phyloP scores from a whole-genome alignment of 2,888 invertebrate species.

The Esperia sulphurella region DNA sequence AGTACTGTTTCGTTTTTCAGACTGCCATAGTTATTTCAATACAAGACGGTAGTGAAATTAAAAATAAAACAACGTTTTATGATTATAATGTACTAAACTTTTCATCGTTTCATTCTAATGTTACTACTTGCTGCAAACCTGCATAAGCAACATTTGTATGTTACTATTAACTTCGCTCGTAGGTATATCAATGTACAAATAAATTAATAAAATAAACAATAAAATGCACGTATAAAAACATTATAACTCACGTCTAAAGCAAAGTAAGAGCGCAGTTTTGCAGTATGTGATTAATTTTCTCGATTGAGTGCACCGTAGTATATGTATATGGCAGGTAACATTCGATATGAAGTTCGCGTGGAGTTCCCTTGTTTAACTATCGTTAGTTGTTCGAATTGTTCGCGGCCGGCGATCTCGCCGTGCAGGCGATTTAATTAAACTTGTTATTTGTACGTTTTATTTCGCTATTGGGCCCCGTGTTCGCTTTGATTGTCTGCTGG shows the following conservation, averaged over 20 bases:
- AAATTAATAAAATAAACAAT: neutral
- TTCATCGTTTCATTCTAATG: too few species aligned
- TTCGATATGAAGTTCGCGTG: slow-evolving; percentile 59
- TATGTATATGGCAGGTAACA: slow-evolving; percentile 45
- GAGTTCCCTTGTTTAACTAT: slow-evolving; percentile 73
- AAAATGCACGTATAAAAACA: neutral
- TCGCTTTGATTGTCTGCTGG: slow-evolving; percentile 61
- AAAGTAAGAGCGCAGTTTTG: slow-evolving; percentile 22
- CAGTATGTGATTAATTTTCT: slow-evolving; percentile 40
- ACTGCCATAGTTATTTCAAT: too few species aligned
- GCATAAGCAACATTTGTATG: neutral
- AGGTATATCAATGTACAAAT: neutral
- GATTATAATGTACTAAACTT: too few species aligned
- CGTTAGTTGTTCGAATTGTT: slow-evolving; percentile 60
- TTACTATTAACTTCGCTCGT: neutral
- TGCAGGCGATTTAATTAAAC: slow-evolving; percentile 75
- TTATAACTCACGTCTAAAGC: slow-evolving; percentile 5
- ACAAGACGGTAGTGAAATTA: too few species aligned
- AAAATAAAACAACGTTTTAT: too few species aligned
- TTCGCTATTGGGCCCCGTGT: slow-evolving; percentile 60
- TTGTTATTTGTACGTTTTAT: slow-evolving; percentile 77
- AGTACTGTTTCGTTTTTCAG: too few species aligned
- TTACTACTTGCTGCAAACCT: too few species aligned
- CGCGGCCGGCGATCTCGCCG: slow-evolving; percentile 33
- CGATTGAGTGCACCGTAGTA: slow-evolving; percentile 50